A percentile compares a stretch with the other conserved stretches of the same genome.
Conservation (phyloP, 2,113 vertebrate species). For the Nothocercus julius region DNA sequence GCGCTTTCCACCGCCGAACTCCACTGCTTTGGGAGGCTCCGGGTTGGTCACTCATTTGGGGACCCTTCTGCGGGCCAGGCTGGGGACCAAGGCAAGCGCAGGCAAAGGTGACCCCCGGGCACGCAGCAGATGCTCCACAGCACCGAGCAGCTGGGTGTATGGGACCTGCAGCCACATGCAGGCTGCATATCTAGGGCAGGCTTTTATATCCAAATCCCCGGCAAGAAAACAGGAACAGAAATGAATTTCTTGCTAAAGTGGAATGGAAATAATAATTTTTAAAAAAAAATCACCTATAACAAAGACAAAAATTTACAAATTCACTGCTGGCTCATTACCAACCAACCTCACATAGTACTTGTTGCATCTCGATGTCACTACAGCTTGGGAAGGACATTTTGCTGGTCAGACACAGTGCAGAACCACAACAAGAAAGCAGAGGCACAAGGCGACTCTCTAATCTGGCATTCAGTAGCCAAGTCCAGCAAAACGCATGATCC, state of each 20-base stretch:
- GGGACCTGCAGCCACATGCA: background rate
- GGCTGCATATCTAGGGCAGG: background rate
- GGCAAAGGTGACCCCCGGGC: background rate
- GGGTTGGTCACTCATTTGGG: background rate
- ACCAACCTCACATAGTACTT: background rate
- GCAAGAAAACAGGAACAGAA: background rate
- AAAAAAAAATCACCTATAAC: background rate
- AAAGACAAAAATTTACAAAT: background rate
- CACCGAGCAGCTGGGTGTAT: background rate
- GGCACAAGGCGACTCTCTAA: background rate
- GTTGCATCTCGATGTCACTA: background rate
- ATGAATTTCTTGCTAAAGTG: background rate
- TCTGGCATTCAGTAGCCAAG: background rate
- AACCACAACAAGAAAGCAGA: background rate
- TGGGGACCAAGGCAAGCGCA: background rate
- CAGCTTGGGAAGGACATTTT: background rate
- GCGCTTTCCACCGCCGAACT: background rate
- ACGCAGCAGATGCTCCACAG: background rate
- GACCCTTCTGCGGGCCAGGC: background rate
- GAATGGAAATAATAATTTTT: background rate
- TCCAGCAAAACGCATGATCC: background rate
- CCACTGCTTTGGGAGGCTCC: background rate
- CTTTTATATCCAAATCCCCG: background rate
- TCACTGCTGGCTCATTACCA: constrained; percentile 26
- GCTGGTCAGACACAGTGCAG: rapidly evolving